Conservation (phyloP, 2,113 vertebrate genomes). For the Crotophaga sulcirostris region DNA sequence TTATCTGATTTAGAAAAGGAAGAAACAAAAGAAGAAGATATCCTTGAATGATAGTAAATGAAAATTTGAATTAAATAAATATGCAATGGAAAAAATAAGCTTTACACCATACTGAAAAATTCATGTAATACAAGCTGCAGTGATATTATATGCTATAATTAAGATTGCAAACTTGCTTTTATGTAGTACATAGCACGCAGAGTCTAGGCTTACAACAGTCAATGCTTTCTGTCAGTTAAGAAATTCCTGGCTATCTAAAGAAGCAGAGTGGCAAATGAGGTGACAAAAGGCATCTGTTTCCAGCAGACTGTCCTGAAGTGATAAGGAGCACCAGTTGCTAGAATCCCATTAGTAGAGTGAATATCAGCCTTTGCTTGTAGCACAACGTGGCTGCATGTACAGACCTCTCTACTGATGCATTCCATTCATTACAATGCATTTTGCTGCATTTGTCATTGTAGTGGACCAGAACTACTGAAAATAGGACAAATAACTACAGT, state of each 20-base stretch:
- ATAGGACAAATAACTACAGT: background rate
- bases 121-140: constrained; percentile 10
- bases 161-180: constrained; percentile 8
- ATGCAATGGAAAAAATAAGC: constrained; percentile 18
- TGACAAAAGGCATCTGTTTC: background rate
- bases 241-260: background rate
- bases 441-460: constrained; percentile 8
- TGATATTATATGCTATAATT: constrained; percentile 28
- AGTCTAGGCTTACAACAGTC: constrained; percentile 14
- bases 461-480: constrained; percentile 22
- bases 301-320: background rate
- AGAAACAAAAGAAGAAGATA: background rate
- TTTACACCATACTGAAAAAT: constrained; percentile 29
- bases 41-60: constrained; percentile 27
- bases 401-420: background rate
- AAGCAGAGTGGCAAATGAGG: background rate
- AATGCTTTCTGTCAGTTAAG: background rate
- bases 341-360: background rate
- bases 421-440: background rate
- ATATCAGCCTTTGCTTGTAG: background rate
- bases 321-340: background rate
- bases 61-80: constrained; percentile 30
- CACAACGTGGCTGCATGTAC: rapidly evolving
- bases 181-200: background rate
- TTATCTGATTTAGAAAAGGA: background rate